Conservation (phyloP, 2,797 vertebrate genomes). For the Halcyon badia region DNA sequence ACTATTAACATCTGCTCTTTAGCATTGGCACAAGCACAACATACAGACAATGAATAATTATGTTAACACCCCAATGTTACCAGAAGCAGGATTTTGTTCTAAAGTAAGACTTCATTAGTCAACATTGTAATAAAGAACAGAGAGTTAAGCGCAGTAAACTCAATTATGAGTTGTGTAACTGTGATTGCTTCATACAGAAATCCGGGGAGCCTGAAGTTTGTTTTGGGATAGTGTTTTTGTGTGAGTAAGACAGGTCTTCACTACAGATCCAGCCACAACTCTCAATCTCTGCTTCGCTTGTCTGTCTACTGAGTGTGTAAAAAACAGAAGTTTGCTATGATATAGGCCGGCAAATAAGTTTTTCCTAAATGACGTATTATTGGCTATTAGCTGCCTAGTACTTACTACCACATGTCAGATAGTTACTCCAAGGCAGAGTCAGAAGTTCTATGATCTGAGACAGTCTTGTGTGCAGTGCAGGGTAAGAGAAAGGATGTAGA, state of each 20-base stretch:
- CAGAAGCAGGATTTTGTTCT: neutral
- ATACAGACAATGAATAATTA: slow-evolving; percentile 31
- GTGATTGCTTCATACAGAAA: slow-evolving; percentile 31
- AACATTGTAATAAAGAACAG: slow-evolving; percentile 36
- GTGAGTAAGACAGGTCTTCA: neutral
- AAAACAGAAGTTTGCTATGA: neutral
- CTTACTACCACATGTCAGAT: neutral
- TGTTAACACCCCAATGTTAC: slow-evolving; percentile 27
- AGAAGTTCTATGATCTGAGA: neutral
- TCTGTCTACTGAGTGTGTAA: neutral
- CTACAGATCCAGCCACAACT: neutral
- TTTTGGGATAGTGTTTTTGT: neutral
- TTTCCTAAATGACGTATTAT: fast-evolving
- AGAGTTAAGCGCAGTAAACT: slow-evolving; percentile 16
- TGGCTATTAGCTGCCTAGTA: neutral
- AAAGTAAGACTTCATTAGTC: slow-evolving; percentile 30
- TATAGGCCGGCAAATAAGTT: neutral
- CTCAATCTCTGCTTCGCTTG: neutral
- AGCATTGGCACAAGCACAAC: slow-evolving; percentile 22
- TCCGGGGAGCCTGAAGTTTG: neutral
- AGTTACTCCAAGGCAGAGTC: neutral
- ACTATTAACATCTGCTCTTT: slow-evolving; percentile 38
- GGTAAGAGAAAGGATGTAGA: neutral
- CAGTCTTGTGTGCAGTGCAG: neutral
- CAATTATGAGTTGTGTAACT: slow-evolving; percentile 38